These are phyloP conservation scores for Anastrepha obliqua DNA, from an alignment of 1,140 invertebrate genomes.

Conservation along the genomic window DNA sequence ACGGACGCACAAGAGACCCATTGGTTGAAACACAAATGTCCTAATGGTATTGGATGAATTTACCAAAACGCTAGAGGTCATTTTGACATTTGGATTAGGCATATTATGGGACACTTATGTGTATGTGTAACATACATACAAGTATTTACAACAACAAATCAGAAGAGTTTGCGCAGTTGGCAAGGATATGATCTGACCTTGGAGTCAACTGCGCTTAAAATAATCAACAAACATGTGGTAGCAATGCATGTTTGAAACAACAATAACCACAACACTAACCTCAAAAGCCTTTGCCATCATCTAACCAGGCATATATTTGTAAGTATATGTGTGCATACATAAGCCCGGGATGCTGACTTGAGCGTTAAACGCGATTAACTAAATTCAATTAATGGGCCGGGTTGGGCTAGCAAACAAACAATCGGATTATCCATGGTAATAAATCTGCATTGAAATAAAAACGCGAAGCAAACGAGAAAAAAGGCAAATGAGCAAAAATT, in stretches of 20 bases:
- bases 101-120: no score
- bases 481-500: constrained; percentile 41
- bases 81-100: neutral
- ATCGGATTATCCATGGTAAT: constrained; percentile 47
- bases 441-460: constrained; percentile 23
- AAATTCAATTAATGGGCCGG: constrained; percentile 42
- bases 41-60: neutral
- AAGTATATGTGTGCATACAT: no score
- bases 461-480: neutral
- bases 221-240: neutral
- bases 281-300: no score
- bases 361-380: neutral
- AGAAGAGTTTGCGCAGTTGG: neutral
- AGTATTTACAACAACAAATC: no score
- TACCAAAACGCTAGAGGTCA: neutral
- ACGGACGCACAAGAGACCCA: no score
- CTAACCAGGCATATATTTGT: no score
- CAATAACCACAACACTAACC: neutral
- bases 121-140: no score
- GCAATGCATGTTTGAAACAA: neutral
- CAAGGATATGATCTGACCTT: constrained; percentile 37
- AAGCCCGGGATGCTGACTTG: neutral
- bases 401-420: constrained; percentile 11
- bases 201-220: neutral
- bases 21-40: neutral